Percentiles rank a stretch among this genome's conserved stretches.
Evolutionary conservation across 2,113 vertebrate species (phyloP).

Genomic region (Forbesichthys agassizii): DNA sequence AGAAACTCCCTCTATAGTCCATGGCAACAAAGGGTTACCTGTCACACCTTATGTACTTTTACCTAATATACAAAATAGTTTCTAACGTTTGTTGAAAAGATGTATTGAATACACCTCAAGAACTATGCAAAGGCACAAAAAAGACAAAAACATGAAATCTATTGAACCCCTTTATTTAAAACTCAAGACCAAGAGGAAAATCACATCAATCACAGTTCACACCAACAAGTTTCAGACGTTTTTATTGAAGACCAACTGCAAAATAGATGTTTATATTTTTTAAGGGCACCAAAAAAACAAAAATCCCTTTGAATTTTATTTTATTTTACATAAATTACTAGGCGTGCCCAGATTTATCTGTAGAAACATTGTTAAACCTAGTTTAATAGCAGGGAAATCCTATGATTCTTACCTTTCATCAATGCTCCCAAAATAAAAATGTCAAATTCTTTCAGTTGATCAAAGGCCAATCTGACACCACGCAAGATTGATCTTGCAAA

Average conservation of each 20-base stretch:
- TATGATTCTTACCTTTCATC: constrained; percentile 63
- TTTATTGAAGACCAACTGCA: constrained; percentile 59
- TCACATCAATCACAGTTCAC: constrained; percentile 59
- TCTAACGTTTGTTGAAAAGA: too few relatives aligned
- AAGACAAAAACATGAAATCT: constrained; percentile 14
- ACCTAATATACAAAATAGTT: too few relatives aligned
- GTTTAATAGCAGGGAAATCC: background rate
- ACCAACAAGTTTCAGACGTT: constrained; percentile 67
- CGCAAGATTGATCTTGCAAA: background rate
- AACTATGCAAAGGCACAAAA: background rate
- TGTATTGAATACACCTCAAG: too few relatives aligned
- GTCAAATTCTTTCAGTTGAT: background rate
- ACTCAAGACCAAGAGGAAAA: constrained; percentile 19
- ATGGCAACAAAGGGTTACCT: too few relatives aligned
- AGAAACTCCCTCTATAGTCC: too few relatives aligned
- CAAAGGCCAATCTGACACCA: too few relatives aligned
- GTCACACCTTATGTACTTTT: too few relatives aligned
- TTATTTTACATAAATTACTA: constrained; percentile 12
- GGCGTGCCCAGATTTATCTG: constrained; percentile 15
- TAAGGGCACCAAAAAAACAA: constrained; percentile 36
- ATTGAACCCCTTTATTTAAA: constrained; percentile 48
- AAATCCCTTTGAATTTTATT: constrained; percentile 3
- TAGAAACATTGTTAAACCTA: constrained; percentile 16
- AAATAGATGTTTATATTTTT: constrained; percentile 13
- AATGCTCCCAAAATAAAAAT: constrained; percentile 23